Evolutionary conservation across 1,140 invertebrate species (phyloP), one percentile per base, ranked within the genome.

Genomic region (Lethocerus indicus): DNA sequence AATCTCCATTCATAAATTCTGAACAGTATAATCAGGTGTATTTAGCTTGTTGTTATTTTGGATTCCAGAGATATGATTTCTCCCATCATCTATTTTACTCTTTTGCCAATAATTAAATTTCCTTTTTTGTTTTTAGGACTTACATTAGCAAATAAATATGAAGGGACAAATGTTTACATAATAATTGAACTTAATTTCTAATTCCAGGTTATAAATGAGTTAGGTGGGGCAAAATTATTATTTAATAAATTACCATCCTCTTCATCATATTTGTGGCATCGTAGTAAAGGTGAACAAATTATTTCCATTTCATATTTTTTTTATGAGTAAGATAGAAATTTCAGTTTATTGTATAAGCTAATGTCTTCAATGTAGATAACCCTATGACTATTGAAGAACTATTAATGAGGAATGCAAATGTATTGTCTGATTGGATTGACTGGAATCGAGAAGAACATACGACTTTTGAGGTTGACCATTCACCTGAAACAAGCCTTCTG

Each of bases 391-490:
- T 51, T 14, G 53, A 54, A 13, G 53, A 57, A 41, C 45, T 57
- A 5, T 40, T 54, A 16, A 42, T 21, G 12, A 36, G 41, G 3
- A 36, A 49, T 3, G 44, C 48, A 20, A 53, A 28, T 16, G 14
- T 23, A 12, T 40, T 53, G 3, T 54, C 56, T 16, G 47, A 52
- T 13, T 54, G 48, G 35, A 51, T 49, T 40, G 56, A 57, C 24
- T 57, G 56, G 56, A 57, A 54, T 45, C 16, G 28, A 24, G 50
- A 51, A 39, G 23, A 50, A 18, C 56, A 57, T 0, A 23, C 40
- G 26, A 51, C 48, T 3, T 51, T 48, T 29, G 37, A 49, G 5
- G 28, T 54, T 16, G 35, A 37, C 24, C 47, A 54, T 39, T 43
- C 56, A 20, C 18, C 25, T 4, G 43, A 54, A 13, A 36, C 48